Percentiles rank a stretch among this genome's conserved stretches.
These are phyloP conservation scores for Crenuchus spilurus DNA, from an alignment of 2,797 vertebrate species.

Conservation along the genomic window DNA sequence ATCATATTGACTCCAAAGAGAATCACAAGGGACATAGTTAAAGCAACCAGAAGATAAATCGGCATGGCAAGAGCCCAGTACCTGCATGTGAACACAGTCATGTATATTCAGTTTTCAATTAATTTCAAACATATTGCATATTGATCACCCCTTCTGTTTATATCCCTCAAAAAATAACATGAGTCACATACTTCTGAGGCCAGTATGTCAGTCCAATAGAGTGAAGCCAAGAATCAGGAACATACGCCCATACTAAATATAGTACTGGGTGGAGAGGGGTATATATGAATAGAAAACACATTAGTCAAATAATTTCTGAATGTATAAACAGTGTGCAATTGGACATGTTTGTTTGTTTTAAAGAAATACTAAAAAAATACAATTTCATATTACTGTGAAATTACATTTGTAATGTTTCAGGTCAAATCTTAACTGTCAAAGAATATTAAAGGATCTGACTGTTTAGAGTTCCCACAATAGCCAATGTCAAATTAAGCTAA, in stretches of 20 bases:
- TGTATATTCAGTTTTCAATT: not conserved
- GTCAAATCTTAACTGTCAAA: too few relatives aligned
- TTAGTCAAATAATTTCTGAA: not conserved
- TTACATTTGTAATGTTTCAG: too few relatives aligned
- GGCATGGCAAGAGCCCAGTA: conserved; percentile 93
- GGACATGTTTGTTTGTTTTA: too few relatives aligned
- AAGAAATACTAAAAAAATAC: too few relatives aligned
- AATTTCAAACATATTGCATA: not conserved
- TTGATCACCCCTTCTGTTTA: too few relatives aligned
- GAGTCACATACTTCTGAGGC: conserved; percentile 92
- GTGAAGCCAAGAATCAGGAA: conserved; percentile 92
- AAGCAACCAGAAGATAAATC: conserved; percentile 85
- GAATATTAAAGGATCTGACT: too few relatives aligned
- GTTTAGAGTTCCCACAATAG: too few relatives aligned
- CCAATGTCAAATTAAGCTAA: too few relatives aligned
- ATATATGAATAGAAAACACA: not conserved
- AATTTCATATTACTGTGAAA: too few relatives aligned
- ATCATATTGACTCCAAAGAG: conserved; percentile 93
- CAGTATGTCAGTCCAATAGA: conserved; percentile 92
- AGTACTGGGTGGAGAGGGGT: conserved; percentile 73
- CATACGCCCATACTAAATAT: conserved; percentile 90
- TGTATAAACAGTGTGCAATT: not conserved
- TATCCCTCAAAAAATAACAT: not conserved
- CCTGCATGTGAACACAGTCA: conserved; percentile 69
- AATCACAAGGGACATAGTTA: conserved; percentile 76